Base-by-base conservation (phyloP, 2,888 invertebrate species). In the Smittia sp. region DNA sequence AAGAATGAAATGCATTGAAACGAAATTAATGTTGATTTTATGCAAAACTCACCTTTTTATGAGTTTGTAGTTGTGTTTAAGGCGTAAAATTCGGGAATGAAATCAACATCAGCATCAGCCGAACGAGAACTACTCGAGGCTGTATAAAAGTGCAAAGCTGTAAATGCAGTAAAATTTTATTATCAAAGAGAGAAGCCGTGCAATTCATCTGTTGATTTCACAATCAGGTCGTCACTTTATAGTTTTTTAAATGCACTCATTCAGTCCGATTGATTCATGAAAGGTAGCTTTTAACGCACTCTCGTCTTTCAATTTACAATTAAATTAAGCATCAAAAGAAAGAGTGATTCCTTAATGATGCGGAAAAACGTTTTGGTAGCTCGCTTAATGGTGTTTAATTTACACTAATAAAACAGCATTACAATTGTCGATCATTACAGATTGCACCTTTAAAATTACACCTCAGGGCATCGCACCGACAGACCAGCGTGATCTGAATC, bases 21-120 rank as follows among this genome's bases (percentile, higher is more conserved):
- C 62, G 72, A 72, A 72, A 72, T 58, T 38, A 72, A 72, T 72
- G 72, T 72, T 72, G 54, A 72, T 72, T 72, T 72, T 72, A 72
- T 72, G 72, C 72, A 72, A 72, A 72, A 25, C 27, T 62, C 66
- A 18, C 18, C 20, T 72, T 72, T 69, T 68, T 69, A 52, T 54
- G 69, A 46, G 69, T 69, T 69, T 69, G 41, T 18, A 18, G 58
- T 58, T 18, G 20, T 18, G 58, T 20, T 58, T 63, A 22, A 25
- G 63, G 63, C 13, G 20, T 15, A 63, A 25, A 63, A 4, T 63
- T 63, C 27, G 25, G 63, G 27, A 63, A 63, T 63, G 63, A 63
- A 63, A 63, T 63, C 63, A 63, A 63, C 63, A 63, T 9, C 18
- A 32, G 3, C 9, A n/a, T n/a, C n/a, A n/a, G n/a, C n/a, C n/a